Conservation (phyloP, 1,140 invertebrate genomes). For the Pseudobourletiella spinata region DNA sequence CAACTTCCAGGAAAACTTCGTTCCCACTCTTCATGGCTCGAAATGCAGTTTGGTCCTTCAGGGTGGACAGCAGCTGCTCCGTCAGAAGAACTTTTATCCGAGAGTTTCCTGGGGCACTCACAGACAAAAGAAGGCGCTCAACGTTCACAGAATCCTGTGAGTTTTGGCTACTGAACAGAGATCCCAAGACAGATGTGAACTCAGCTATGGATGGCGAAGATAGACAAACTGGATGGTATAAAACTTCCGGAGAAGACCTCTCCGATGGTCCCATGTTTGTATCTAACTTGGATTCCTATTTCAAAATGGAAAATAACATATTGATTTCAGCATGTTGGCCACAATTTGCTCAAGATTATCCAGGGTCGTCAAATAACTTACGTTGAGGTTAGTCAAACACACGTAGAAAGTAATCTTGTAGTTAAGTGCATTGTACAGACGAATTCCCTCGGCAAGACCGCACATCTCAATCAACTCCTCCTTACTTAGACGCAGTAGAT, state of each 20-base stretch:
- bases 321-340: too few relatives aligned
- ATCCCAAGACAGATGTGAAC: conserved; percentile 27
- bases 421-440: conserved; percentile 81
- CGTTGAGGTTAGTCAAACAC: too few relatives aligned
- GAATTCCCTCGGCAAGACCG: conserved; percentile 79
- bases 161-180: conserved; percentile 23
- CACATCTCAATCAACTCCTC: conserved; percentile 91
- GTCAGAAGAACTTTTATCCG: conserved; percentile 29
- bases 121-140: conserved; percentile 32
- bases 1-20: conserved; percentile 29
- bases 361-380: too few relatives aligned
- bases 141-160: conserved; percentile 15
- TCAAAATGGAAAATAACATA: too few relatives aligned
- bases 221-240: conserved; percentile 33
- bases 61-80: conserved; percentile 33
- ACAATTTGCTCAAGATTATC: too few relatives aligned
- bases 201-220: conserved; percentile 32
- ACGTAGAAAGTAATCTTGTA: conserved; percentile 40
- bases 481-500: conserved; percentile 72
- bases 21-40: conserved; percentile 22
- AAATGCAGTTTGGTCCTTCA: conserved; percentile 36
- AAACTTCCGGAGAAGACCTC: conserved; percentile 6
- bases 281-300: neutral
- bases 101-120: conserved; percentile 21
- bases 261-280: neutral